A percentile compares a stretch with the other conserved stretches of the same genome.
Conservation (phyloP, 2,888 invertebrate species). For the Scaptomyza tumidula region DNA sequence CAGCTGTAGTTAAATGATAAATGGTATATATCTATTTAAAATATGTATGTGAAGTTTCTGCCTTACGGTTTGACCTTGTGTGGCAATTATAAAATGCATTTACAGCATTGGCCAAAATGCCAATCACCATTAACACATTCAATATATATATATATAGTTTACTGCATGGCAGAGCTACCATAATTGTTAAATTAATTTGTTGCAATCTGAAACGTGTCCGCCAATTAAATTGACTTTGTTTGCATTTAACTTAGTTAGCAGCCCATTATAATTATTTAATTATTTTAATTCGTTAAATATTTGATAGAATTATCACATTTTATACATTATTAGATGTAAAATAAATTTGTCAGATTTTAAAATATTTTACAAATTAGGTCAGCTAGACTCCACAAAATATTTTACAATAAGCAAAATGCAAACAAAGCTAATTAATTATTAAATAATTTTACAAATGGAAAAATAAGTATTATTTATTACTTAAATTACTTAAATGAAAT, state of each 20-base stretch:
- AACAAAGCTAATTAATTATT: too few species aligned
- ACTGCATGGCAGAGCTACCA: conserved; percentile 4
- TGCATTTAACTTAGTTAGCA: conserved; percentile 4
- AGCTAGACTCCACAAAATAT: too few species aligned
- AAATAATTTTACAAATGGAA: too few species aligned
- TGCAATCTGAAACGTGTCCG: conserved; percentile 2
- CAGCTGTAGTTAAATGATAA: conserved; percentile 12
- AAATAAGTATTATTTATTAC: too few species aligned
- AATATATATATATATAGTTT: conserved; percentile 33
- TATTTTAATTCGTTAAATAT: not conserved
- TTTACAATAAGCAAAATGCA: too few species aligned
- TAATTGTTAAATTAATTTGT: conserved; percentile 4
- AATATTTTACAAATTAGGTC: too few species aligned
- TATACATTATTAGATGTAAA: too few species aligned
- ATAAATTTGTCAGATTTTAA: too few species aligned
- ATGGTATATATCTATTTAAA: not conserved
- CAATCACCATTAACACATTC: conserved; percentile 32
- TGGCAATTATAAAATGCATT: conserved; percentile 18
- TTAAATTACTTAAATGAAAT: too few species aligned
- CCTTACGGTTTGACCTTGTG: not conserved
- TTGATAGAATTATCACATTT: not conserved
- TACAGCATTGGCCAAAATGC: conserved; percentile 13
- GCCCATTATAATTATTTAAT: not conserved
- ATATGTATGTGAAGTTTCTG: not conserved
- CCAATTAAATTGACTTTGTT: conserved; percentile 3